Base-by-base conservation (phyloP, 1,140 invertebrate species). In the Caenorhabditis latens region DNA sequence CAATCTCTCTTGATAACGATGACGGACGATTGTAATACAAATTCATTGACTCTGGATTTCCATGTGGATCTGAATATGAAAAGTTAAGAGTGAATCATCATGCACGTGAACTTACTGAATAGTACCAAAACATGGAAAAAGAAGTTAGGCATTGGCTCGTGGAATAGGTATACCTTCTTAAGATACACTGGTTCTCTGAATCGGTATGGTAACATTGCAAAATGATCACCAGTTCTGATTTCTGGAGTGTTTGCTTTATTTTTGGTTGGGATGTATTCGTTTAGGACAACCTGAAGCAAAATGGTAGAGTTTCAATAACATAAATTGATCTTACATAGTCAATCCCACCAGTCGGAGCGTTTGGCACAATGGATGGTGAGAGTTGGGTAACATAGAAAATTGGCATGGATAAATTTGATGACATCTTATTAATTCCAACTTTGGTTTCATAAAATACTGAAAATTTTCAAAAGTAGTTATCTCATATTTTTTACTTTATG, bases 1-100 rank as follows among this genome's bases (percentile, higher is more conserved):
- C 87, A 4, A 89, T 83, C 67, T 88, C 87, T 57, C 87, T 86
- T 16, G 79, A 84, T 40, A 89, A 53, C 6, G 89, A 88, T 9
- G 89, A 89, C 9, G 89, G 89, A 9, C 89, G 58, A 50, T 89
- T 89, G 82, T 89, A 89, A 48, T 89, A 89, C 11, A 89, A 83
- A 57, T 89, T 88, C 89, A 89, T 89, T 2, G 89, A 82, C 65
- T 89, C 89, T 32, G 89, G 89, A 82, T 89, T 89, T 46, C 89
- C 89, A 48, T 89, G 89, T 13, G 89, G 89, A 57, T 89, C 88
- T 89, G 32, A 46, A 61, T 16, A 8, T 42, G 19, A 67, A 53
- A 42, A 6, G 24, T 46, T 4, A 14, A 0, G 19, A 40, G 11
- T 14, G 32, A 11, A 3, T 40, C 0, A 46, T 46, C 32, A 32